Percentiles rank a stretch among this genome's conserved stretches.
These are phyloP conservation scores for Thymelicus lineola DNA, from an alignment of 2,888 invertebrate genomes.

Conservation along the genomic window DNA sequence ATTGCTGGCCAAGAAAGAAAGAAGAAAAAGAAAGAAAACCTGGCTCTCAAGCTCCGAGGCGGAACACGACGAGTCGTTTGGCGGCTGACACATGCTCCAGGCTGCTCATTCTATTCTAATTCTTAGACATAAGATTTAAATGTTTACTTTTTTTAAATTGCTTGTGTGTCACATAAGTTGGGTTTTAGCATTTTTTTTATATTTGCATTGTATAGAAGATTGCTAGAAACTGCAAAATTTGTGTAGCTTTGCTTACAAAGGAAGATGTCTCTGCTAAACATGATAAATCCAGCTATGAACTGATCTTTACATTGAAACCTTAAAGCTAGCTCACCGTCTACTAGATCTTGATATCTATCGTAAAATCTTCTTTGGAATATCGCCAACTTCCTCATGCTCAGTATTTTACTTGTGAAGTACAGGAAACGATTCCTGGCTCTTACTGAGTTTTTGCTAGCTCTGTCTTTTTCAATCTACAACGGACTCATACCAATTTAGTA, in stretches of 20 bases:
- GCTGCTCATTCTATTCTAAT: no score
- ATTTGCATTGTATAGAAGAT: no score
- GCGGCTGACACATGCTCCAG: no score
- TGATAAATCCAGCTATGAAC: slow-evolving; percentile 23
- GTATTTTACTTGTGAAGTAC: slow-evolving; percentile 19
- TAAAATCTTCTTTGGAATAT: slow-evolving; percentile 27
- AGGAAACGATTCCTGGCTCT: slow-evolving; percentile 18
- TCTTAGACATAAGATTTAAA: no score
- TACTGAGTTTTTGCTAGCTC: not conserved
- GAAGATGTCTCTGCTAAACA: slow-evolving; percentile 12
- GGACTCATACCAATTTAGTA: slow-evolving; percentile 2
- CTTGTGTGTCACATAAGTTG: no score
- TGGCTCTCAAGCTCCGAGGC: no score
- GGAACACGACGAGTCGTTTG: no score
- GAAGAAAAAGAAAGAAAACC: no score
- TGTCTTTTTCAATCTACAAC: slow-evolving; percentile 1
- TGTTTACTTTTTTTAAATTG: no score
- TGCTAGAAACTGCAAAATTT: not conserved
- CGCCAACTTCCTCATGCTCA: slow-evolving; percentile 12
- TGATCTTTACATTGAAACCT: slow-evolving; percentile 25
- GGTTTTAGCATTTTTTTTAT: no score
- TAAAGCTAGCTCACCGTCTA: slow-evolving; percentile 23
- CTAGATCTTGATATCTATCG: slow-evolving; percentile 27
- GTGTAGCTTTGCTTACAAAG: not conserved
- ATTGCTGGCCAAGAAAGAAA: no score